Evolutionary conservation across 64 coral and sea anemone genomes (phyloP).

Genomic region (Montipora capricornis): DNA sequence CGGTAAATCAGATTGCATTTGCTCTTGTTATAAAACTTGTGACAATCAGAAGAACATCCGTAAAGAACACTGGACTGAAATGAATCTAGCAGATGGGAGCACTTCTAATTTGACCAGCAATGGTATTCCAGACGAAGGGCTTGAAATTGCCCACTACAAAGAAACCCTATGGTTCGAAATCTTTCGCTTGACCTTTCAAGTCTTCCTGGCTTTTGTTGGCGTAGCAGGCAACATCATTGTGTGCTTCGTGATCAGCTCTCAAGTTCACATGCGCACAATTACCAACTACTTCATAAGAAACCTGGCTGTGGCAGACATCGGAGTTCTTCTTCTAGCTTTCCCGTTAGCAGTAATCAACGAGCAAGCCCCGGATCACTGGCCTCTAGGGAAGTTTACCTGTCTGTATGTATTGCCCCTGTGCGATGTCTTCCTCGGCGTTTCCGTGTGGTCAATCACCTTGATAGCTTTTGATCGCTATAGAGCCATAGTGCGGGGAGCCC

Average conservation of each 20-base stretch:
- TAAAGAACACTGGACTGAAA: no score
- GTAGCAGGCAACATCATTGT: conserved; percentile 78
- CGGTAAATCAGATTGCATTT: no score
- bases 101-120: background rate
- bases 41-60: no score
- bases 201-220: conserved; percentile 56
- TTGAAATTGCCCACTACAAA: background rate
- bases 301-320: conserved; percentile 82
- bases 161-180: conserved; percentile 36
- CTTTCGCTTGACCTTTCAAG: conserved; percentile 45
- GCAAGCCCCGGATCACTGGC: conserved; percentile 70
- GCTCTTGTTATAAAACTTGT: no score
- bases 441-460: no score
- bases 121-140: background rate
- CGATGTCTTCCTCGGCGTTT: conserved; percentile 80
- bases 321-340: conserved; percentile 69
- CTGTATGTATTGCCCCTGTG: conserved; percentile 62
- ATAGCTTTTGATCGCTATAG: conserved; percentile 58
- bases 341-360: conserved; percentile 68
- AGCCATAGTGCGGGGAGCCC: conserved; percentile 45
- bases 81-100: background rate
- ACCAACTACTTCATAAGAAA: conserved; percentile 76
- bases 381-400: conserved; percentile 71
- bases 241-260: conserved; percentile 59
- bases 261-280: conserved; percentile 32